Evolutionary conservation across 1,140 invertebrate genomes (phyloP).

Genomic region (Aphidius ervi): DNA sequence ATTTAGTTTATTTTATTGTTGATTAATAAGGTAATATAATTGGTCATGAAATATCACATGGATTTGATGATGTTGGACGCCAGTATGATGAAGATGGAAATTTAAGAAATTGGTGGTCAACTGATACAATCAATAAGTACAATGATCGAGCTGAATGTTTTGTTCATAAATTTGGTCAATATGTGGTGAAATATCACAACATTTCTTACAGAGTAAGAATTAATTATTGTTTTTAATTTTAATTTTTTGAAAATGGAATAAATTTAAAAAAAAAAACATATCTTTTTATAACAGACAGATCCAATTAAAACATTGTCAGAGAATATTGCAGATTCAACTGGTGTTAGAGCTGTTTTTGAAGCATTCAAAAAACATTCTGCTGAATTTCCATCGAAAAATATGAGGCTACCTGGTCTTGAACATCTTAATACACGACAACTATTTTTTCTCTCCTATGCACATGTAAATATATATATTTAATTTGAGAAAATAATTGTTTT

Average conservation of each 20-base stretch:
- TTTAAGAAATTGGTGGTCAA: conserved; percentile 75
- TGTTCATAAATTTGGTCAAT: conserved; percentile 57
- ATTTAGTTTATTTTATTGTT: too few relatives aligned
- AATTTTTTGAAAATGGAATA: not conserved
- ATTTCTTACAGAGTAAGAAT: not conserved
- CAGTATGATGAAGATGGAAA: conserved; percentile 68
- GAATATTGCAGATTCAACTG: conserved; percentile 17
- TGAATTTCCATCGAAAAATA: not conserved
- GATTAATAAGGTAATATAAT: conserved; percentile 37
- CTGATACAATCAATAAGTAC: conserved; percentile 60
- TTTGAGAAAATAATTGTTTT: not conserved
- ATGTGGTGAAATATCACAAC: not conserved
- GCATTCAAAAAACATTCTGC: conserved; percentile 8
- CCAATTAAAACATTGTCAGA: conserved; percentile 3
- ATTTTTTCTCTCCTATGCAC: conserved; percentile 13
- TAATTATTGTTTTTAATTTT: not conserved
- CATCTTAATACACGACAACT: conserved; percentile 5
- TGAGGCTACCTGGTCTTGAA: conserved; percentile 16
- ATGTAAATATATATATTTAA: not conserved
- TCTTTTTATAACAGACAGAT: conserved; percentile 3
- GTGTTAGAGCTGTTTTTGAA: conserved; percentile 10
- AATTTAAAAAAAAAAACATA: not conserved
- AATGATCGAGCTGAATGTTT: conserved; percentile 74
- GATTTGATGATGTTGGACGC: conserved; percentile 66
- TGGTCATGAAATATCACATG: conserved; percentile 68